Conservation (phyloP, 2,113 vertebrate genomes). For the Solea senegalensis region DNA sequence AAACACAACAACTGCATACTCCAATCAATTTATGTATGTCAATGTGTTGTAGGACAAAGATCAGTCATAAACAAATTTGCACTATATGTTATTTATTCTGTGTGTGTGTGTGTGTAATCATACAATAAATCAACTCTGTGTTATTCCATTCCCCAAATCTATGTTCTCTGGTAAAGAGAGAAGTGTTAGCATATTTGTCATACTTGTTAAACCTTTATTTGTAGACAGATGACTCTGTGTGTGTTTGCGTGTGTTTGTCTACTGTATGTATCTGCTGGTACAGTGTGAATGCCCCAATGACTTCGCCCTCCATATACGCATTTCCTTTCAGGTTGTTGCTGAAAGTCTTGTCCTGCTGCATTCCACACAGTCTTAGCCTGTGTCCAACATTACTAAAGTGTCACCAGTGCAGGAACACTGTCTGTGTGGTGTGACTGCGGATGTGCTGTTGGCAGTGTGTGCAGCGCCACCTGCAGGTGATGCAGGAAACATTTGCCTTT, state of each 20-base stretch:
- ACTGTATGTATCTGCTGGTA: conserved; percentile 4
- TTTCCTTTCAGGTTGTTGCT: conserved; percentile 20
- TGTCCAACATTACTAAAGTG: conserved; percentile 25
- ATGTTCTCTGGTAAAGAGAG: neutral
- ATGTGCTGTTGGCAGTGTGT: neutral
- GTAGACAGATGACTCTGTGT: neutral
- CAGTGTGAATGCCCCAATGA: neutral
- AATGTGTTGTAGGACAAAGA: neutral
- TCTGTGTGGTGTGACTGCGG: neutral
- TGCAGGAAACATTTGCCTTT: too few relatives aligned
- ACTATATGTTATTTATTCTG: neutral
- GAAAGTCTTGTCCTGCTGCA: conserved; percentile 56
- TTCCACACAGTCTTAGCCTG: conserved; percentile 42
- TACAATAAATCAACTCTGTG: neutral
- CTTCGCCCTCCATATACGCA: conserved; percentile 18
- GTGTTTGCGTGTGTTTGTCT: conserved; percentile 1
- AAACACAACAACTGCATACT: neutral
- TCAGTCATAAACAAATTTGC: neutral
- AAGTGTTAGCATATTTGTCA: neutral
- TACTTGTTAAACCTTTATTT: conserved; percentile 5
- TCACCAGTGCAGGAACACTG: conserved; percentile 9
- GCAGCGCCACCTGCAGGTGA: conserved; percentile 40
- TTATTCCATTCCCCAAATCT: neutral
- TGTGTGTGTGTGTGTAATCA: neutral
- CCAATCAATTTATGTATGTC: neutral